These are phyloP conservation scores for Pterostichus madidus DNA, from an alignment of 2,888 invertebrate genomes.

Conservation along the genomic window DNA sequence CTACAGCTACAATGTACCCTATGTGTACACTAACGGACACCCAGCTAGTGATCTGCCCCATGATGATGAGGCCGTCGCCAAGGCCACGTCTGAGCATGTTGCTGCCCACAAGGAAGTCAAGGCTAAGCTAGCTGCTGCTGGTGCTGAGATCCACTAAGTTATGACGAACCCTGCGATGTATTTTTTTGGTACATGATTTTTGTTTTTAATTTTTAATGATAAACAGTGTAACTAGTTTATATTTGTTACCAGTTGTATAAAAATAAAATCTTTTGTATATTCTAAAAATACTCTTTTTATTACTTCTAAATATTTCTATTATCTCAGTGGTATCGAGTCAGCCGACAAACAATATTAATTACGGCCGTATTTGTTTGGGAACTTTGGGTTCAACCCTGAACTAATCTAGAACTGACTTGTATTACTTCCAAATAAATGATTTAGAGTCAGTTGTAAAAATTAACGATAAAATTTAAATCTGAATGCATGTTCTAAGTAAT, in stretches of 20 bases:
- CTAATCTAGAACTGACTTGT: too few relatives aligned
- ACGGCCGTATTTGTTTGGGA: too few relatives aligned
- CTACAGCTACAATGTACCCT: slow-evolving; percentile 39
- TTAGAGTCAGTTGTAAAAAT: too few relatives aligned
- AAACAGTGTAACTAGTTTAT: slow-evolving; percentile 4
- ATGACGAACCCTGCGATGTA: not conserved
- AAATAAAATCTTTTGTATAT: not conserved
- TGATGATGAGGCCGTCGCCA: slow-evolving; percentile 49
- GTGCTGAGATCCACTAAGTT: slow-evolving; percentile 21
- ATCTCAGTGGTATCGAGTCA: too few relatives aligned
- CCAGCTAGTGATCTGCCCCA: slow-evolving; percentile 56
- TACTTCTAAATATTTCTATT: too few relatives aligned
- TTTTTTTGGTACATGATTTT: slow-evolving; percentile 1
- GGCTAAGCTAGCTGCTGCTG: slow-evolving; percentile 50
- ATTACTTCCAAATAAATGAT: too few relatives aligned
- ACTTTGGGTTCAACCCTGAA: too few relatives aligned
- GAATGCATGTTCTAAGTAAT: too few relatives aligned
- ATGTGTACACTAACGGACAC: slow-evolving; percentile 54
- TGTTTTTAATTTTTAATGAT: slow-evolving; percentile 16
- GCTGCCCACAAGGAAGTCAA: slow-evolving; percentile 58
- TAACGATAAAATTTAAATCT: too few relatives aligned
- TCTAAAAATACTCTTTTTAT: too few relatives aligned
- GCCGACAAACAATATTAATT: too few relatives aligned
- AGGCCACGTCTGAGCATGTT: slow-evolving; percentile 45
- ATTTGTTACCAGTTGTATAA: slow-evolving; percentile 5